These are phyloP conservation scores for Thripadectes ignobilis DNA, from an alignment of 2,797 vertebrate genomes.

Conservation along the genomic window DNA sequence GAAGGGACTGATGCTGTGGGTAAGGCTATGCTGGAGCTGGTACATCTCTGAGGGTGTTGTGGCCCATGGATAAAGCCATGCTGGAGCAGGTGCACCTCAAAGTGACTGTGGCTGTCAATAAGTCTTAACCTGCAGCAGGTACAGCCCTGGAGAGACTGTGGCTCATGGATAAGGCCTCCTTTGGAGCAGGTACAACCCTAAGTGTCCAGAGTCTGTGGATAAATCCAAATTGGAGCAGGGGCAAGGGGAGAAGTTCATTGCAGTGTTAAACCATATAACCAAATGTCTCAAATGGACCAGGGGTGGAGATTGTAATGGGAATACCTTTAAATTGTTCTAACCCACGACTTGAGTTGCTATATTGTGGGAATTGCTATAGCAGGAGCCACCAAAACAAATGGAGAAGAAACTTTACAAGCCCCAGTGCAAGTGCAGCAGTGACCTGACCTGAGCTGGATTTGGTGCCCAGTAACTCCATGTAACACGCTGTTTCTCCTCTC, in stretches of 20 bases:
- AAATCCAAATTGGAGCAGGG: not conserved
- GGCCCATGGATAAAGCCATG: not conserved
- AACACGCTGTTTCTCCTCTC: not conserved
- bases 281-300: not conserved
- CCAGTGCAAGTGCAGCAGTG: not conserved
- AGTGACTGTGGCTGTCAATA: not conserved
- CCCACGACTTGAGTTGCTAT: not conserved
- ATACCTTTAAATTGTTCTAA: not conserved
- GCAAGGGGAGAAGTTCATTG: fast-evolving
- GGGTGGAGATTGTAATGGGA: not conserved
- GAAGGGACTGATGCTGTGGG: not conserved
- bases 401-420: not conserved
- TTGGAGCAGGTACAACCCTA: not conserved
- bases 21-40: not conserved
- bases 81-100: not conserved
- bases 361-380: not conserved
- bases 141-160: not conserved
- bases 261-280: not conserved
- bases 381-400: not conserved
- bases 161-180: not conserved
- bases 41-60: not conserved
- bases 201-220: not conserved
- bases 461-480: not conserved
- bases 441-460: not conserved
- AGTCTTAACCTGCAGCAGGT: too few relatives aligned